A percentile compares a stretch with the other conserved stretches of the same genome.
These are phyloP conservation scores for Bhutanitis thaidina DNA, from an alignment of 2,888 invertebrate species.

Conservation along the genomic window DNA sequence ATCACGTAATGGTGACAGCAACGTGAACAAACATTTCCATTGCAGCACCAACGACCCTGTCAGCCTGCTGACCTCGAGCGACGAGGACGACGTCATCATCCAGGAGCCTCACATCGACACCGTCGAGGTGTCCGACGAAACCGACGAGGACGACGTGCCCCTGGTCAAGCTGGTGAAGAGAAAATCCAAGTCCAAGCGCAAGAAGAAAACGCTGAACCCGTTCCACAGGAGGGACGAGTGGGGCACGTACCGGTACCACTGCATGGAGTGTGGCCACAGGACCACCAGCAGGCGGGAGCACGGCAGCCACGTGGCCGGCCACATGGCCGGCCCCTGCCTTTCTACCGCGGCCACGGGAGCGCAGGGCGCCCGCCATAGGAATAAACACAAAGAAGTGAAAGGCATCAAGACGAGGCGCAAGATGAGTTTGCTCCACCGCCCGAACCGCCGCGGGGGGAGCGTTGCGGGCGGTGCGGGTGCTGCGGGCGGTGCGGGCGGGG, in stretches of 20 bases:
- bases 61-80: slow-evolving; percentile 62
- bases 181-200: neutral
- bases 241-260: slow-evolving; percentile 38
- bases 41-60: slow-evolving; percentile 51
- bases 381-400: slow-evolving; percentile 49
- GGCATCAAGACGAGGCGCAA: slow-evolving; percentile 46
- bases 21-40: too few species aligned
- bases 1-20: too few species aligned
- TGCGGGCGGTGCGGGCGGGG: neutral
- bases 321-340: slow-evolving; percentile 39
- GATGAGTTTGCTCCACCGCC: slow-evolving; percentile 39
- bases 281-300: slow-evolving; percentile 22
- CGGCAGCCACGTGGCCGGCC: neutral
- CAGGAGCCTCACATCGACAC: slow-evolving; percentile 64
- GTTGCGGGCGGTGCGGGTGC: neutral
- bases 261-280: slow-evolving; percentile 42
- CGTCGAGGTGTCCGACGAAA: slow-evolving; percentile 60
- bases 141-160: slow-evolving; percentile 63
- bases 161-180: slow-evolving; percentile 43
- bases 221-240: slow-evolving; percentile 26
- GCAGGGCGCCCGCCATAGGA: slow-evolving; percentile 41
- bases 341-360: slow-evolving; percentile 46
- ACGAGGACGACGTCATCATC: slow-evolving; percentile 66
- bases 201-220: neutral
- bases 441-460: neutral